Conservation (phyloP, 2,113 vertebrate genomes). For the Vulpes ferrilata region DNA sequence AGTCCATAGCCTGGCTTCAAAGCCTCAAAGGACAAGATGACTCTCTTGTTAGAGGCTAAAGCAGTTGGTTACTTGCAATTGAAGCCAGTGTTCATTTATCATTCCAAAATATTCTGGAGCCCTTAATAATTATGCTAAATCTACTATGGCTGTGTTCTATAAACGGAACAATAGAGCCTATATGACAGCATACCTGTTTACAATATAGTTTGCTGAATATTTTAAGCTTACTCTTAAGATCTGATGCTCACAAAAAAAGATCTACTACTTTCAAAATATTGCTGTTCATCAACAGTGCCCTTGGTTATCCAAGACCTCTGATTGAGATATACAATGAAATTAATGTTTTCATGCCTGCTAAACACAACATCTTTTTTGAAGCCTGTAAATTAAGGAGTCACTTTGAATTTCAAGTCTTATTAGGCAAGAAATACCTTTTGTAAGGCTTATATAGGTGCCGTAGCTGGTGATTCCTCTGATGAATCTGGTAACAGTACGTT, state of each 20-base stretch:
- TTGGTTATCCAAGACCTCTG: neutral
- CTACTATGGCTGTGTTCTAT: neutral
- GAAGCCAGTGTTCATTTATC: neutral
- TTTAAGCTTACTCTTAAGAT: neutral
- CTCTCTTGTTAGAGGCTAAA: neutral
- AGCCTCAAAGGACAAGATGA: neutral
- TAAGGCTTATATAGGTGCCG: neutral
- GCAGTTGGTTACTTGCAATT: neutral
- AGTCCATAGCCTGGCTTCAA: neutral
- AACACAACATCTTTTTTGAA: neutral
- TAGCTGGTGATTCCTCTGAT: neutral
- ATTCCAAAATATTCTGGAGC: neutral
- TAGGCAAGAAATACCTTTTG: neutral
- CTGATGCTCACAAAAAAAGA: neutral
- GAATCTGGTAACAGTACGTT: neutral
- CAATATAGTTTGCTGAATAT: neutral
- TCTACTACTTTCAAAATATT: neutral
- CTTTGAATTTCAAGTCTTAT: neutral
- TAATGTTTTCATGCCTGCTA: neutral
- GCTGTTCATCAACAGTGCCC: neutral
- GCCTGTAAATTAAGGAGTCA: neutral
- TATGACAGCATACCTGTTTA: neutral
- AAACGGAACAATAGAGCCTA: neutral
- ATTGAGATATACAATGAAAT: neutral
- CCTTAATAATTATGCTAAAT: neutral